Evolutionary conservation across 53 echinoderm and acorn worm species (phyloP).

Genomic region (Luidia sarsii): DNA sequence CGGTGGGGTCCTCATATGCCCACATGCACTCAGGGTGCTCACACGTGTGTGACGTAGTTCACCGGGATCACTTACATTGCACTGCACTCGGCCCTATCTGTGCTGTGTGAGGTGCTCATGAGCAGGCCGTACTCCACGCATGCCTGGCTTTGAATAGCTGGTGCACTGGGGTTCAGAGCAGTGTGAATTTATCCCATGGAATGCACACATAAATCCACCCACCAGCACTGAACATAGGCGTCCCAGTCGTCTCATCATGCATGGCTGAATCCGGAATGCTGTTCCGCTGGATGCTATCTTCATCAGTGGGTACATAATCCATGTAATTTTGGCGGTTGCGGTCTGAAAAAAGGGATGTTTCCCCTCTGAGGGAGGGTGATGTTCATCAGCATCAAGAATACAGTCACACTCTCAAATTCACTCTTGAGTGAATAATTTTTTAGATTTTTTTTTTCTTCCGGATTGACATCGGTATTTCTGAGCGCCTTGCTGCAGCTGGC

Average conservation of each 20-base stretch:
- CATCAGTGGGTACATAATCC: slow-evolving; percentile 33
- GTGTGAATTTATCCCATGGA: background rate
- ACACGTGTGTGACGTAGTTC: too few species aligned
- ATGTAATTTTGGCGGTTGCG: background rate
- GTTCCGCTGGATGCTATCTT: background rate
- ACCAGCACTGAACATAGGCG: background rate
- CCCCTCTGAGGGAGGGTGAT: background rate
- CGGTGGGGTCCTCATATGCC: background rate
- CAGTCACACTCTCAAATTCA: background rate
- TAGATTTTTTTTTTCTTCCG: background rate
- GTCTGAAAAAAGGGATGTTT: background rate
- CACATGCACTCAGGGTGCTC: too few species aligned
- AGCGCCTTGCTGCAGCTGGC: background rate
- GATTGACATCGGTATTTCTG: background rate
- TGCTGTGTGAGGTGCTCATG: too few species aligned
- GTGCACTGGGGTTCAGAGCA: background rate
- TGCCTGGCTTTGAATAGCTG: background rate
- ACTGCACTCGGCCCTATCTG: too few species aligned
- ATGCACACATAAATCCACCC: background rate
- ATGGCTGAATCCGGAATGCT: background rate
- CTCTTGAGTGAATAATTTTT: background rate
- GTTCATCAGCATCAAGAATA: background rate
- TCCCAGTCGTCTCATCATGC: slow-evolving; percentile 14
- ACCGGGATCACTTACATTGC: too few species aligned
- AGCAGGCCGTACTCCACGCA: background rate